Base-by-base conservation (phyloP, 2,113 vertebrate genomes). In the Caretta caretta region DNA sequence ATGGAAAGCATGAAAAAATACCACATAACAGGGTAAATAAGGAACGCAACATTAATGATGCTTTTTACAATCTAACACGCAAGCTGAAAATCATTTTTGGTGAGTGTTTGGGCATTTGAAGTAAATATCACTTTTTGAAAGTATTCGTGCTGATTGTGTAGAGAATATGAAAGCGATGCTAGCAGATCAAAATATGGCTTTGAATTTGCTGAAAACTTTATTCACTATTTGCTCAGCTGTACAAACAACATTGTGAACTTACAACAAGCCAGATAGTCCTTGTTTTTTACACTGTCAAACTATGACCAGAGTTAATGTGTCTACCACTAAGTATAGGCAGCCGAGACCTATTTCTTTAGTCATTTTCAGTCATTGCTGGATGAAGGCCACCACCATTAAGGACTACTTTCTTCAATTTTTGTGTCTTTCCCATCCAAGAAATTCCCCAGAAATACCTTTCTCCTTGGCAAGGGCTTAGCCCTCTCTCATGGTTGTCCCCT, bases 11-110 rank as follows among this genome's bases (percentile, higher is more conserved):
- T n/a, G 35, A 13, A 50, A 80, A 82, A 88, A 72, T 25, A 17
- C 17, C 19, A 0, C 80, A 5, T 53, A 59, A 48, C 10, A 17
- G 46, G n/a, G 22, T 27, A 2, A 79, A 4, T 88, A 38, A 27
- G 42, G 22, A 62, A 3, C 86, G 56, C 35, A 80, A 62, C 84
- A 24, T 83, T 62, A 76, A 3, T 12, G 35, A 57, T 1, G n/a
- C 2, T 25, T 0, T 79, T 31, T 81, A 57, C 84, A 87, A 89
- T 42, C 31, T 50, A 22, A 75, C 3, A 2, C 83, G 48, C 4
- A 22, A 1, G 79, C 35, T 56, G 11, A 24, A 80, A 76, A 42
- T 76, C 8, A n/a, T 38, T 75, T 46, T 42, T 76, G 16, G 57
- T 35, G 19, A 29, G 49, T 1, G 27, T n/a, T 80, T 17, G 27